Evolutionary conservation across 2,113 vertebrate genomes (phyloP), one percentile per base, ranked within the genome.

Genomic region (Emydocephalus ijimae): DNA sequence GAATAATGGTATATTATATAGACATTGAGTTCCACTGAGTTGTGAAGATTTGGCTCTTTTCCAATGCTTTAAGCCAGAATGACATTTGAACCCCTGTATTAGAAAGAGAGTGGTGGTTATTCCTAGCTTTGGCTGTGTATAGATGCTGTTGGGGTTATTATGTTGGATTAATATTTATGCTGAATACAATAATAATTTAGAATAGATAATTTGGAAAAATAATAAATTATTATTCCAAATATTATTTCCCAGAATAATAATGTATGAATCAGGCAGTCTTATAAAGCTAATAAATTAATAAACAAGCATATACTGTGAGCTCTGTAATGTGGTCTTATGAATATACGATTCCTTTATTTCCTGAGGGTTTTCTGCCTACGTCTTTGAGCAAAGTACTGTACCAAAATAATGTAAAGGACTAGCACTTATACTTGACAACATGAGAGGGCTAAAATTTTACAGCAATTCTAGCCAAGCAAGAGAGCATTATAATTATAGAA

Each of bases 401-500:
- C 95, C 95, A 94, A 95, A 95, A 93, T 1, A 93, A 89, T 95
- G 3, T 94, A 90, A 95, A 96, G 91, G 95, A 92, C 91, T 91
- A 94, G 93, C 91, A 57, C 74, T 96, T 94, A 91, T 94, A 94
- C 93, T 96, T 96, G 90, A 89, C 89, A 96, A 95, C 94, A 94
- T 95, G 50, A 93, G 89, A 86, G 56, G 92, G 24, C 74, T 57
- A 85, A 54, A 54, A 94, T 94, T 95, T 94, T 95, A 94, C 56
- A 94, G 91, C 86, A 96, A 24, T 94, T 96, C 96, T 97, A 97
- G 96, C 97, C 94, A 97, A 96, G 95, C 95, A 96, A 95, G 95
- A 94, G 96, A 94, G 96, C 95, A 92, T 97, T 96, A 94, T 96
- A 96, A 97, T 95, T 94, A 94, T 94, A 91, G 93, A 97, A 97